Evolutionary conservation across 2,888 invertebrate species (phyloP).

Genomic region (Drosophila parthenogenetica): DNA sequence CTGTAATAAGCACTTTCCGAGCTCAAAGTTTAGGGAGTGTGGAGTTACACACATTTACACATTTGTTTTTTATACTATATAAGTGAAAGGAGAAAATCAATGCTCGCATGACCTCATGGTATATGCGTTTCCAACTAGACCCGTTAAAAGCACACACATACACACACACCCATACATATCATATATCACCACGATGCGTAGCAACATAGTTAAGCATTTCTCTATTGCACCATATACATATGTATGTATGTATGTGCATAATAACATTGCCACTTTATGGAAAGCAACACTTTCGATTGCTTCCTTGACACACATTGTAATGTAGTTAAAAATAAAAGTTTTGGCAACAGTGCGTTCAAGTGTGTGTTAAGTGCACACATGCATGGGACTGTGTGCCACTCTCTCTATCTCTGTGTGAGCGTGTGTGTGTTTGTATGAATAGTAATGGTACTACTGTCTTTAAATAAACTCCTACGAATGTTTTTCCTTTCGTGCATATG

Average conservation of each 20-base stretch:
- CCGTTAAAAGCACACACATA: not conserved
- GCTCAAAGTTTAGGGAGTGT: not conserved
- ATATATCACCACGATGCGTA: slow-evolving; percentile 25
- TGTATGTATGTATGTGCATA: not conserved
- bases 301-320: slow-evolving; percentile 22
- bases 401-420: too few relatives aligned
- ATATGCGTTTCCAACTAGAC: slow-evolving; percentile 19
- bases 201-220: slow-evolving; percentile 35
- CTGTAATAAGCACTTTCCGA: not conserved
- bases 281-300: slow-evolving; percentile 22
- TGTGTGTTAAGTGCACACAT: too few relatives aligned
- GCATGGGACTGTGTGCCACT: not conserved
- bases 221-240: slow-evolving; percentile 3
- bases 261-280: slow-evolving; percentile 9
- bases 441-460: not conserved
- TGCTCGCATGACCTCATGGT: slow-evolving; percentile 51
- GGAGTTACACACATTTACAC: slow-evolving; percentile 2
- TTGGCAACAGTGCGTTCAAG: not conserved
- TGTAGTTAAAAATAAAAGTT: slow-evolving; percentile 1
- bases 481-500: not conserved
- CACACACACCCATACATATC: not conserved
- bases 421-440: not conserved
- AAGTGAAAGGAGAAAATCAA: slow-evolving; percentile 43
- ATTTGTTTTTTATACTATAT: not conserved
- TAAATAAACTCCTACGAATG: not conserved